phyloP scores from a whole-genome alignment of 2,113 vertebrate species.

The Callospermophilus lateralis region DNA sequence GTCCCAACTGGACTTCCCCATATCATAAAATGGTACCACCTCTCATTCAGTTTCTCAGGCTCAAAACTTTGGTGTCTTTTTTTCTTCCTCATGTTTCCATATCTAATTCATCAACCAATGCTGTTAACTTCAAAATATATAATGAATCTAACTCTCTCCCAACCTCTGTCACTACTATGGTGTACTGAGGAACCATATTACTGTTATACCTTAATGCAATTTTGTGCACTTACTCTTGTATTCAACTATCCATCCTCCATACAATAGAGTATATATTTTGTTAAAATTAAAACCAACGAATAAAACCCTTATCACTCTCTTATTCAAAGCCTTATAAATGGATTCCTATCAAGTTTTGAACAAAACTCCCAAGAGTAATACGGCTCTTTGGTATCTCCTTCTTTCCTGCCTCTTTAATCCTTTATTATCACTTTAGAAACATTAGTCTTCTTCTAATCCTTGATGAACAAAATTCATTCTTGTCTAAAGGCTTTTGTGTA shows the following conservation, averaged over 20 bases:
- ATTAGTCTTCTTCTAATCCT: neutral
- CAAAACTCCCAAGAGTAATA: neutral
- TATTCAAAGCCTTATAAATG: neutral
- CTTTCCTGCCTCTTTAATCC: neutral
- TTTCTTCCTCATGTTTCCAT: neutral
- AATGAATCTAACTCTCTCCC: neutral
- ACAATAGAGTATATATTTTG: neutral
- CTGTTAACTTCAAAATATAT: neutral
- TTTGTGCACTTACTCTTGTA: neutral
- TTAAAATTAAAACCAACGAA: neutral
- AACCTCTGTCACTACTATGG: too few relatives aligned
- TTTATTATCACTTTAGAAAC: neutral
- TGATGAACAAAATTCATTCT: neutral
- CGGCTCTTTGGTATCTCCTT: neutral
- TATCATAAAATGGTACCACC: neutral
- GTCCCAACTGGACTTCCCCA: too few relatives aligned
- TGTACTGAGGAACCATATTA: neutral
- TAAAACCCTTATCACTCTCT: neutral
- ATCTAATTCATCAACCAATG: neutral
- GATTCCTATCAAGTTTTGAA: neutral
- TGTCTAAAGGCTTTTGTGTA: neutral
- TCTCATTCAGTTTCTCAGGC: neutral
- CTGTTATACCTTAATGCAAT: neutral
- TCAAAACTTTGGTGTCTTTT: neutral
- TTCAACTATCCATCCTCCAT: neutral